These are phyloP conservation scores for Syrmaticus mikado DNA, from an alignment of 2,113 vertebrate species.

Conservation along the genomic window DNA sequence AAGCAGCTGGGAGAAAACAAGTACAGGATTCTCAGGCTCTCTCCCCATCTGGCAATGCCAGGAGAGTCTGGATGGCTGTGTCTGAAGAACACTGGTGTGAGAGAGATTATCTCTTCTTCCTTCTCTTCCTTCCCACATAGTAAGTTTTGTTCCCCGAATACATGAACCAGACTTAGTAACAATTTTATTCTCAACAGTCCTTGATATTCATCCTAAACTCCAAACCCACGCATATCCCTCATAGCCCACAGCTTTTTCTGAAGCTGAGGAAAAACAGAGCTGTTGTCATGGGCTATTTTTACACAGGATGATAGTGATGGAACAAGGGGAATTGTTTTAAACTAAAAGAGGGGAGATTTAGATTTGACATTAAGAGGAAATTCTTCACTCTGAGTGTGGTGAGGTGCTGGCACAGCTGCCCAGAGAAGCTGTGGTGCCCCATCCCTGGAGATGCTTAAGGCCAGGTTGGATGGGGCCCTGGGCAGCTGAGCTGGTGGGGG, in stretches of 20 bases:
- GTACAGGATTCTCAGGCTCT: neutral
- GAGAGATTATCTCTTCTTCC: neutral
- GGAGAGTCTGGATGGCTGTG: neutral
- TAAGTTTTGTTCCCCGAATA: neutral
- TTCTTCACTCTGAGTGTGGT: neutral
- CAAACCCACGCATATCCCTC: neutral
- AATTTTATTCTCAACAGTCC: neutral
- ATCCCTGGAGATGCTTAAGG: neutral
- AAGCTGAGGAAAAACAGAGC: constrained; percentile 15
- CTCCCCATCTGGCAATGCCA: accelerated
- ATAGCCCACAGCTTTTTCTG: neutral
- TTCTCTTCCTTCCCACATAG: neutral
- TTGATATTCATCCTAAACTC: neutral
- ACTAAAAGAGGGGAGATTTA: neutral
- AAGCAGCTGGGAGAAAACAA: constrained; percentile 25
- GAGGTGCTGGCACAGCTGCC: neutral
- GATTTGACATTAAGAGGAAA: neutral
- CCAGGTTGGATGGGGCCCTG: neutral
- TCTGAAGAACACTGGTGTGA: neutral
- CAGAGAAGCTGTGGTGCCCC: neutral
- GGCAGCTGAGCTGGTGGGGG: neutral
- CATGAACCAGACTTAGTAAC: neutral
- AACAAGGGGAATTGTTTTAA: neutral
- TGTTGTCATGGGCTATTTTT: constrained; percentile 50
- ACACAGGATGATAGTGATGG: neutral